Evolutionary conservation across 1,140 invertebrate species (phyloP).

Genomic region (Amphibalanus amphitrite): DNA sequence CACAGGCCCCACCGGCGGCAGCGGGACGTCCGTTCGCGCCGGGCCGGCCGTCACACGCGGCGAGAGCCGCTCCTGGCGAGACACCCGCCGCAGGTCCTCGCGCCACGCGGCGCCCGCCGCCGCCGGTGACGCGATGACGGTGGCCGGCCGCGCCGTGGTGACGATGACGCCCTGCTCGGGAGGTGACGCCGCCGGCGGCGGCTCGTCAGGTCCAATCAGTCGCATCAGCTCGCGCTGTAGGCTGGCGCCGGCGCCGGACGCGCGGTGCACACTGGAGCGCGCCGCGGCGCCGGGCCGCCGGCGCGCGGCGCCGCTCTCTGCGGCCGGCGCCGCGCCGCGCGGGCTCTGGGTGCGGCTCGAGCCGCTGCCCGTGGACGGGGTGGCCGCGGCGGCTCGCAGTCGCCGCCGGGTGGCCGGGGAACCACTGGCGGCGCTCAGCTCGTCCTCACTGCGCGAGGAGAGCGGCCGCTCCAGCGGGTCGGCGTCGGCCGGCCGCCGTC

Average conservation of each 20-base stretch:
- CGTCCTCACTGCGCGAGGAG: neutral
- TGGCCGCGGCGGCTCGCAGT: neutral
- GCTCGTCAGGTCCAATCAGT: neutral
- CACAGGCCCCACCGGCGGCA: neutral
- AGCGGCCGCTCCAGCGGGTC: neutral
- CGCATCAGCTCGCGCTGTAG: neutral
- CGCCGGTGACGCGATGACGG: conserved; percentile 46
- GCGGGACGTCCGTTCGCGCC: neutral
- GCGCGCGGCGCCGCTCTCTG: too few species aligned
- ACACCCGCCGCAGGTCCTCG: neutral
- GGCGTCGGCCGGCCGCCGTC: neutral
- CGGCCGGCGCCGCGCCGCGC: too few species aligned
- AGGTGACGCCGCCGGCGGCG: too few species aligned
- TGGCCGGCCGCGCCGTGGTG: conserved; percentile 49
- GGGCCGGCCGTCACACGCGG: neutral
- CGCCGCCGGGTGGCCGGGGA: neutral
- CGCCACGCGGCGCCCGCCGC: conserved; percentile 19
- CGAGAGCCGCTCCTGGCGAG: neutral
- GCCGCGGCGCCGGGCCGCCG: too few species aligned
- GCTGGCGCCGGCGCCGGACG: neutral
- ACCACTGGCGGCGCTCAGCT: neutral
- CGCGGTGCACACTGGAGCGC: neutral
- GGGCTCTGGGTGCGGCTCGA: neutral
- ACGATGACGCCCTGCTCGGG: conserved; percentile 27
- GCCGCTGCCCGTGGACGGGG: neutral